phyloP scores from a whole-genome alignment of 2,113 vertebrate genomes.

The Balaeniceps rex region DNA sequence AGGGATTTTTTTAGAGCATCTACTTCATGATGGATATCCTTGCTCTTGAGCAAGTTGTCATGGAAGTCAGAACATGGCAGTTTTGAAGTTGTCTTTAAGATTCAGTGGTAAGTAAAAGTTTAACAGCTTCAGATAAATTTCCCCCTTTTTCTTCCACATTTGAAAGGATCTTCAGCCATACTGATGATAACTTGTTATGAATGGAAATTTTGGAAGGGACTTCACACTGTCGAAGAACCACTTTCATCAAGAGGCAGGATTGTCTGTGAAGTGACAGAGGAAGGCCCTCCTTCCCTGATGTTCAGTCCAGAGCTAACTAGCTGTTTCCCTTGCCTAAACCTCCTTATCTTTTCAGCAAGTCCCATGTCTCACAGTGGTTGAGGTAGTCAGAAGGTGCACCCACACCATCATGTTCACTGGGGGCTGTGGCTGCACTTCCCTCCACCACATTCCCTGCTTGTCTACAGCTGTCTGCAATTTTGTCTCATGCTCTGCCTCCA shows the following conservation, averaged over 20 bases:
- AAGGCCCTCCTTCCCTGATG: not conserved
- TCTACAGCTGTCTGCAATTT: not conserved
- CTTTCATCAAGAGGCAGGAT: not conserved
- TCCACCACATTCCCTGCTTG: not conserved
- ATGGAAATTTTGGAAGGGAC: not conserved
- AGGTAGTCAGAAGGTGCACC: not conserved
- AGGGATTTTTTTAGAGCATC: not conserved
- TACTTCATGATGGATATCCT: not conserved
- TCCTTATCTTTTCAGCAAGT: not conserved
- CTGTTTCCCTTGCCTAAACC: not conserved
- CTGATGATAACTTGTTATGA: not conserved
- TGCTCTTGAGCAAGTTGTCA: not conserved
- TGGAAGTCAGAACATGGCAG: rapidly evolving
- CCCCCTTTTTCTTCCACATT: not conserved
- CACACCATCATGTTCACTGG: not conserved
- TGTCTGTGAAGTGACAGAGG: not conserved
- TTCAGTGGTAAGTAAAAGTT: not conserved
- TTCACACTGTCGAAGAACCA: not conserved
- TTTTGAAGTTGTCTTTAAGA: not conserved
- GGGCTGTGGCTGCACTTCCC: not conserved
- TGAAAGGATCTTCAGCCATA: not conserved
- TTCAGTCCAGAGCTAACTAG: not conserved
- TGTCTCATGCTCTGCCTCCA: not conserved
- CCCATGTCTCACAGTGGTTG: not conserved
- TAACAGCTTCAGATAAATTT: not conserved